These are phyloP conservation scores for Pseudococcus longispinus DNA, from an alignment of 2,888 invertebrate species.

Conservation along the genomic window DNA sequence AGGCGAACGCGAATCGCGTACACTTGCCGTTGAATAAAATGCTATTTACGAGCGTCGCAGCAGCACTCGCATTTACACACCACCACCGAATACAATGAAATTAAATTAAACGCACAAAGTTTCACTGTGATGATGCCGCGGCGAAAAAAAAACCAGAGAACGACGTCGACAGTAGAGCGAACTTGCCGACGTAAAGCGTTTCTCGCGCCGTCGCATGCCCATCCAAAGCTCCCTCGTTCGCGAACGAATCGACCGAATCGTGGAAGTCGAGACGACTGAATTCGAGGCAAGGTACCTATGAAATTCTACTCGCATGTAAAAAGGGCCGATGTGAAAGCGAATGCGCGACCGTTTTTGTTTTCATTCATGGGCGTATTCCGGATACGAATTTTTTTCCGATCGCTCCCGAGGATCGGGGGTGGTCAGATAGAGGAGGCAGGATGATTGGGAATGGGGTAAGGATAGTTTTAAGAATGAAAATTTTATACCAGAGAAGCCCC, in stretches of 20 bases:
- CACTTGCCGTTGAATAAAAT: conserved; percentile 12
- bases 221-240: neutral
- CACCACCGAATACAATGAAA: conserved; percentile 9
- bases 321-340: neutral
- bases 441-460: neutral
- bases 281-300: neutral
- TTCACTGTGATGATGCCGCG: neutral
- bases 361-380: conserved; percentile 55
- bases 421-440: too few relatives aligned
- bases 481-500: neutral
- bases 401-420: neutral
- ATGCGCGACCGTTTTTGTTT: conserved; percentile 35
- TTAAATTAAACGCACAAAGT: conserved; percentile 49
- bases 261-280: neutral
- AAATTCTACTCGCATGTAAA: too few relatives aligned
- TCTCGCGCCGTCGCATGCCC: neutral
- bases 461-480: conserved; percentile 22
- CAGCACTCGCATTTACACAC: neutral
- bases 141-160: neutral
- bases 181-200: neutral
- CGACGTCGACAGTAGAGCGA: neutral
- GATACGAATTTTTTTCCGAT: neutral
- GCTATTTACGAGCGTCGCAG: conserved; percentile 27
- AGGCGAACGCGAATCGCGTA: conserved; percentile 6
- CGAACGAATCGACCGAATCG: conserved; percentile 16